These are phyloP conservation scores for Drosophila mayri DNA, from an alignment of 1,140 invertebrate species.

Conservation along the genomic window DNA sequence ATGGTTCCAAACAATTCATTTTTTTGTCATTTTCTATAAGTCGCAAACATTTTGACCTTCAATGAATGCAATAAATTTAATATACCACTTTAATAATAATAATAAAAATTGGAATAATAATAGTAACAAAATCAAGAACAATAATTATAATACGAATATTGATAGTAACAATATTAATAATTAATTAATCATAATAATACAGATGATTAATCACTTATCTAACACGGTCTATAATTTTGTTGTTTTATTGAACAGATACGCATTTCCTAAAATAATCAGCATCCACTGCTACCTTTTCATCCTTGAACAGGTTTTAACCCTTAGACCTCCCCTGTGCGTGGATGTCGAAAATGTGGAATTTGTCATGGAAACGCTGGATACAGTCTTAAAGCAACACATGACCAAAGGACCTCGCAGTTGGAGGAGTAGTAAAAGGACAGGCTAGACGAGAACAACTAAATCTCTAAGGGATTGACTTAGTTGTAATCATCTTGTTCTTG, in stretches of 20 bases:
- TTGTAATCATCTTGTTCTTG: background rate
- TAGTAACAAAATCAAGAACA: background rate
- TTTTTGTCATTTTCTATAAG: background rate
- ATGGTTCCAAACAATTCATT: background rate
- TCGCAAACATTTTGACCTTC: background rate
- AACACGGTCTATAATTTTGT: background rate
- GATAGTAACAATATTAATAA: background rate
- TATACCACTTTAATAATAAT: background rate
- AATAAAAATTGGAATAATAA: background rate
- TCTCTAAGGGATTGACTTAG: slow-evolving; percentile 1
- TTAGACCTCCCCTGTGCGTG: slow-evolving; percentile 98
- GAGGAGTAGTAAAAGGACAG: slow-evolving; percentile 26
- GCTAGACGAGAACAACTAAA: slow-evolving; percentile 4
- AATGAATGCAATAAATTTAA: background rate
- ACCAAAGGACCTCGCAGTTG: slow-evolving; percentile 66
- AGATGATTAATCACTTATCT: background rate
- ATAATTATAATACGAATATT: background rate
- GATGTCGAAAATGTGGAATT: slow-evolving; percentile 94
- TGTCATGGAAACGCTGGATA: slow-evolving; percentile 87
- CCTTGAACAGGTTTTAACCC: slow-evolving; percentile 90
- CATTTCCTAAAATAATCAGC: slow-evolving; percentile 31
- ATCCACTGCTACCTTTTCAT: slow-evolving; percentile 20
- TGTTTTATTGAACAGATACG: background rate
- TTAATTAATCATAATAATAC: background rate
- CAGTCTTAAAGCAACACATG: slow-evolving; percentile 84